Base-by-base conservation (phyloP, 2,888 invertebrate genomes). In the Laothoe populi region DNA sequence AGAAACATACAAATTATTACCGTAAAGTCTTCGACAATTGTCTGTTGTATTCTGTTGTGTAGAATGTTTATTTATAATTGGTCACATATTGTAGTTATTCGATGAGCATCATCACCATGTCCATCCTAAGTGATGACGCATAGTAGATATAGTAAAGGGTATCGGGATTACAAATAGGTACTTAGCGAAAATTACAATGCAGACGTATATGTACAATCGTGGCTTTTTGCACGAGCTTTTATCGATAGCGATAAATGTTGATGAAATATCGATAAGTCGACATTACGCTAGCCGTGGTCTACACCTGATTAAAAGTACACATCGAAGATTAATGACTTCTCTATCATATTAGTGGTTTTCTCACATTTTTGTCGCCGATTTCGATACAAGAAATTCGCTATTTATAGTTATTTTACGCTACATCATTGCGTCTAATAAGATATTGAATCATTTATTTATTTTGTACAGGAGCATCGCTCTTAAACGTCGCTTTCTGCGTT, bases 31-130 rank as follows among this genome's bases (percentile, higher is more conserved):
- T 49, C 16, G 31, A 23, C 7, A 35, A 19, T 31, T 16, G 49
- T 35, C 11, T 53, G 35, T 53, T 53, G 42, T 72, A 68, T 65
- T 72, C 74, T 77, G 53, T 46, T 46, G 46, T 77, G 74, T 82
- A 79, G 78, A 80, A 74, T 77, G 71, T 71, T 75, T 79, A 79
- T 79, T 81, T 84, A 80, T 72, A 64, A 64, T 53, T 64, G 45
- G 59, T 66, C 62, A 64, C 53, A 58, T 58, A 63, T 62, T 16
- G 13, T 53, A 61, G 49, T 19, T 16, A 23, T 23, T 61, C 19
- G 49, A 60, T 61, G 26, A 42, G 53, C 19, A 23, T 42, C 49
- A 26, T n/a, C 65, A 65, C 57, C 64, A 69, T 69, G 66, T 66
- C 73, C 66, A 67, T 61, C 63, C 75, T 68, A 68, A 71, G 71